Base-by-base conservation (phyloP, 2,888 invertebrate genomes). In the Calliopum simillimum region DNA sequence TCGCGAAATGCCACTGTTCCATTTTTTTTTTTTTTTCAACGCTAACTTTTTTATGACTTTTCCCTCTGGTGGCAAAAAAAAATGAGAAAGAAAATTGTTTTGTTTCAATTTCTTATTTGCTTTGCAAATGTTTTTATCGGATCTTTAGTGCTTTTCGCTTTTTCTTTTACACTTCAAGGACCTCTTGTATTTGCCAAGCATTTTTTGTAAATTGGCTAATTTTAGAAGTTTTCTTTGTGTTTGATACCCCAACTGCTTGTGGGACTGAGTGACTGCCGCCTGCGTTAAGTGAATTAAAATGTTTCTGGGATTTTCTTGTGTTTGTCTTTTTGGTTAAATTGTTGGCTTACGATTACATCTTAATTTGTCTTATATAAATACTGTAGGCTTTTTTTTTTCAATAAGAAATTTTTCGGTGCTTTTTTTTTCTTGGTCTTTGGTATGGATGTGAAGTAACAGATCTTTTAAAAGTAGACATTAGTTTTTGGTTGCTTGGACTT, bases 241-340 rank as follows among this genome's bases (percentile, higher is more conserved):
- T 49, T 19, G 55, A 47, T 12, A 44, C 33, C 64, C 43, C 19
- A 23, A 53, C 14, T 56, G 55, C 43, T n/a, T n/a, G n/a, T n/a
- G n/a, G 19, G 33, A 33, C 1, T 33, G 33, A 33, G n/a, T n/a
- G n/a, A n/a, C n/a, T n/a, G n/a, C n/a, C n/a, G n/a, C n/a, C 25
- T 67, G 47, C 59, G 41, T 67, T 67, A 59, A 67, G 67, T 67
- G 67, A 49, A 67, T 67, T 67, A 59, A 66, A 67, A 59, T 47
- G 41, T 67, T 67, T 67, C 59, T 67, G 47, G 33, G 33, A 41
- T 67, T 33, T 58, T 12, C 47, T 67, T 53, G 4, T 67, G 59
- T 67, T 67, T 67, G 67, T 67, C 67, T 67, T 67, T 59, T 43
- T 43, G n/a, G 21, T 49, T 58, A 19, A 67, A 66, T 41, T 59